phyloP scores from a whole-genome alignment of 2,888 invertebrate genomes.

The Apoda limacodes region DNA sequence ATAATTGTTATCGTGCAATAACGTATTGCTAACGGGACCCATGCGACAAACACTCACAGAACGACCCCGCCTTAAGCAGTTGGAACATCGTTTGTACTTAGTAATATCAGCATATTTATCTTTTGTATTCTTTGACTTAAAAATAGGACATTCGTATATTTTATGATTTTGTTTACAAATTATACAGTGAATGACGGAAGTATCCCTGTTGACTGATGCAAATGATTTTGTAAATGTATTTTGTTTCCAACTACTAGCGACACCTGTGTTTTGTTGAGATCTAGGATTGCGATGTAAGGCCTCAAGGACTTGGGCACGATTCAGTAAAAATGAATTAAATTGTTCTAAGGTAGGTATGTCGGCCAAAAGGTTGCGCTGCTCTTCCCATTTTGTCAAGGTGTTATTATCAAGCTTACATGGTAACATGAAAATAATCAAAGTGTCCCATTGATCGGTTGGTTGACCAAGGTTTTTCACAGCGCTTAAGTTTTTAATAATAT shows the following conservation, averaged over 20 bases:
- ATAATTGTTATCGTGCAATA: too few relatives aligned
- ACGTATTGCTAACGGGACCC: too few relatives aligned
- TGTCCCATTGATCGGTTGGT: constrained; percentile 17
- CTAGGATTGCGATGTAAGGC: constrained; percentile 6
- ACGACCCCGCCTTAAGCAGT: too few relatives aligned
- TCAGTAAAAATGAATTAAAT: constrained; percentile 14
- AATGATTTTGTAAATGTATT: constrained; percentile 7
- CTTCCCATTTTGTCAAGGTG: constrained; percentile 14
- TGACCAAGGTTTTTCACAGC: constrained; percentile 16
- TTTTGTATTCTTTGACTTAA: too few relatives aligned
- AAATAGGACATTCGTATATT: too few relatives aligned
- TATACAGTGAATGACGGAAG: too few relatives aligned
- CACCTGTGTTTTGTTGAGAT: background rate
- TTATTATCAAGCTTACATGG: constrained; percentile 15
- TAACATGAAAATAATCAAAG: constrained; percentile 13
- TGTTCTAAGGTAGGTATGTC: constrained; percentile 13
- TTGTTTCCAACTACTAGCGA: too few relatives aligned
- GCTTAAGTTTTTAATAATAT: constrained; percentile 18
- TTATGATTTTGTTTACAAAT: too few relatives aligned
- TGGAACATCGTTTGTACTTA: too few relatives aligned
- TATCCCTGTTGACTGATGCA: too few relatives aligned
- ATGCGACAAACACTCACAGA: too few relatives aligned
- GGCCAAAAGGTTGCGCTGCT: constrained; percentile 5
- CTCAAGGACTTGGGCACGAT: constrained; percentile 16
- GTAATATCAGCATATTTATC: too few relatives aligned